Base-by-base conservation (phyloP, 1,140 invertebrate species). In the Aphelenchoides fujianensis region DNA sequence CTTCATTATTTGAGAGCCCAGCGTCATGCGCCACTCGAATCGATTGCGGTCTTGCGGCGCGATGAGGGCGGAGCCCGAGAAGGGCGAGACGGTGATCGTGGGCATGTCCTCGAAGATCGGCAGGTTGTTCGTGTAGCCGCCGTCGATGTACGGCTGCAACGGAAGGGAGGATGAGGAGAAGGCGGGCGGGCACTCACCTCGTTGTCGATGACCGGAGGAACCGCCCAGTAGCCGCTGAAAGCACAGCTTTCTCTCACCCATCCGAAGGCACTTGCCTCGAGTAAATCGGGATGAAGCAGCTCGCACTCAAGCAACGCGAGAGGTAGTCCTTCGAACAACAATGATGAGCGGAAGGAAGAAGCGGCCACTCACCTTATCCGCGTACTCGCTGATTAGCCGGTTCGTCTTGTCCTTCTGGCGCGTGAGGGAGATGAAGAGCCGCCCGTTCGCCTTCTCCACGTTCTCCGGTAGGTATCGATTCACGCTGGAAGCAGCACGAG, bases 231-330 rank as follows among this genome's bases (percentile, higher is more conserved):
- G 9, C 81, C 81, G 70, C 69, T 79, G 78, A 86, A 75, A 54
- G 80, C 84, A n/a, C n/a, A n/a, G n/a, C n/a, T 19, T 53, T 53
- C 27, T 27, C 52, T n/a, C n/a, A n/a, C n/a, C n/a, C n/a, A n/a
- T n/a, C n/a, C n/a, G n/a, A n/a, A n/a, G n/a, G n/a, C n/a, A n/a
- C n/a, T n/a, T n/a, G n/a, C n/a, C 69, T 79, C 12, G 84, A 84
- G 75, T 87, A 87, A 2, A 84, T 62, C 9, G 86, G 86, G 70
- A 87, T 86, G 67, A 83, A 86, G 71, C 86, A 85, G 55, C 84
- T 86, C 1, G 85, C 85, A 3, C 85, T 59, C 34, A 87, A 72
- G 55, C 82, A 83, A 78, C 85, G 71, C 3, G 69, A 3, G 1
- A 78, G 30, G 57, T 78, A 77, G 3, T 67, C 73, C 48, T 67